Conservation (phyloP, 1,140 invertebrate species). For the Caenorhabditis tropicalis region DNA sequence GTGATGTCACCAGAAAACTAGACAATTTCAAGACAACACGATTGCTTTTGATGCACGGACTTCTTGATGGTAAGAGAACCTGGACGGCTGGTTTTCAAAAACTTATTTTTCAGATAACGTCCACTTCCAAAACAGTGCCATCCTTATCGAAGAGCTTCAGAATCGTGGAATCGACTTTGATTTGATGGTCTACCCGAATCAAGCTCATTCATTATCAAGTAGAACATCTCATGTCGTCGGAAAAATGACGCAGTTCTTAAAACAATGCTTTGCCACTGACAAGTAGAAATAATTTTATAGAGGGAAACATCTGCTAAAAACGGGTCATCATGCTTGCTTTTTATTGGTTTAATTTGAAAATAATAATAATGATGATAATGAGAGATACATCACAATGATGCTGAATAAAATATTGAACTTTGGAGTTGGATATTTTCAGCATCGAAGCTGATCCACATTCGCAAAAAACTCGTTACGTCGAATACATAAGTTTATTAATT, state of each 20-base stretch:
- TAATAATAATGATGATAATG: too few relatives aligned
- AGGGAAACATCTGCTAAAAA: neutral
- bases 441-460: too few relatives aligned
- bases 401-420: too few relatives aligned
- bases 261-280: slow-evolving; percentile 4
- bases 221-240: slow-evolving; percentile 2
- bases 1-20: slow-evolving; percentile 47
- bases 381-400: too few relatives aligned
- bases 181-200: slow-evolving; percentile 63
- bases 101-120: slow-evolving; percentile 64
- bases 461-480: too few relatives aligned
- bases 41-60: slow-evolving; percentile 65
- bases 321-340: slow-evolving; percentile 26
- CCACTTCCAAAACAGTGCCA: slow-evolving; percentile 71
- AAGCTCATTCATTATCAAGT: slow-evolving; percentile 27
- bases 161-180: slow-evolving; percentile 67
- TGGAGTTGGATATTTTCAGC: too few relatives aligned
- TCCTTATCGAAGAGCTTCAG: slow-evolving; percentile 65
- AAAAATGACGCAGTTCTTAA: slow-evolving; percentile 15
- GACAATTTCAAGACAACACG: slow-evolving; percentile 60
- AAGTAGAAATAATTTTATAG: neutral
- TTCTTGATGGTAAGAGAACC: slow-evolving; percentile 62
- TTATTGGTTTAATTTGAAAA: neutral
- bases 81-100: too few relatives aligned
- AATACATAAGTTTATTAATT: too few relatives aligned